A percentile compares a stretch with the other conserved stretches of the same genome.
Conservation (phyloP, 1,140 invertebrate genomes). For the Triops longicaudatus region DNA sequence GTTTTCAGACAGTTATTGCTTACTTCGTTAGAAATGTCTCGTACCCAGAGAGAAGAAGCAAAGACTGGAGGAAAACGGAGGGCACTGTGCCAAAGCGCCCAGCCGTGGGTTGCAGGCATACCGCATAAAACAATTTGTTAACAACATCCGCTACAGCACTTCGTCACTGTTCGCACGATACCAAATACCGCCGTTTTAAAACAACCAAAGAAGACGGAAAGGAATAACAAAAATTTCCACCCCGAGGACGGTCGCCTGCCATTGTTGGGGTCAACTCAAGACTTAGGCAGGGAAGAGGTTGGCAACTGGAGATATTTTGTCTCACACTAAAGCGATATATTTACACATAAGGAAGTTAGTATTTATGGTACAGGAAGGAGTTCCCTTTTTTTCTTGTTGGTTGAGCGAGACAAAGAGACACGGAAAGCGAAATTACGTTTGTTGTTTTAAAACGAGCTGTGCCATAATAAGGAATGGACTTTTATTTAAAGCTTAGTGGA, state of each 20-base stretch:
- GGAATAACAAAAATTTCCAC: background rate
- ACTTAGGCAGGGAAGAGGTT: too few relatives aligned
- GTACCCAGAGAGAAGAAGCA: background rate
- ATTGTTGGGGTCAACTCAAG: too few relatives aligned
- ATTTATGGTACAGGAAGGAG: too few relatives aligned
- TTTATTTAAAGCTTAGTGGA: background rate
- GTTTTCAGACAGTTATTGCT: background rate
- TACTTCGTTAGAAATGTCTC: background rate
- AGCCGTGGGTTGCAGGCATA: background rate
- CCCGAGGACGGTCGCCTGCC: background rate
- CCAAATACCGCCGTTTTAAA: conserved; percentile 1
- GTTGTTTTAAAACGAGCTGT: background rate
- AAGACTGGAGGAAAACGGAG: background rate
- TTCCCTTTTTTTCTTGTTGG: too few relatives aligned
- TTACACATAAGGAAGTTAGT: too few relatives aligned
- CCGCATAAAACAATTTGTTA: conserved; percentile 15
- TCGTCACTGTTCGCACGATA: background rate
- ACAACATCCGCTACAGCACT: conserved; percentile 14
- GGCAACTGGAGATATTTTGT: too few relatives aligned
- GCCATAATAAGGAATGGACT: background rate
- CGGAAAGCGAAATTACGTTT: background rate
- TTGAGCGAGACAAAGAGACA: too few relatives aligned
- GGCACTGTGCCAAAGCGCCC: background rate
- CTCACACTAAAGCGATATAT: too few relatives aligned
- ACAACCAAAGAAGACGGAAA: background rate